phyloP scores from a whole-genome alignment of 2,113 vertebrate species.

The Upupa epops region DNA sequence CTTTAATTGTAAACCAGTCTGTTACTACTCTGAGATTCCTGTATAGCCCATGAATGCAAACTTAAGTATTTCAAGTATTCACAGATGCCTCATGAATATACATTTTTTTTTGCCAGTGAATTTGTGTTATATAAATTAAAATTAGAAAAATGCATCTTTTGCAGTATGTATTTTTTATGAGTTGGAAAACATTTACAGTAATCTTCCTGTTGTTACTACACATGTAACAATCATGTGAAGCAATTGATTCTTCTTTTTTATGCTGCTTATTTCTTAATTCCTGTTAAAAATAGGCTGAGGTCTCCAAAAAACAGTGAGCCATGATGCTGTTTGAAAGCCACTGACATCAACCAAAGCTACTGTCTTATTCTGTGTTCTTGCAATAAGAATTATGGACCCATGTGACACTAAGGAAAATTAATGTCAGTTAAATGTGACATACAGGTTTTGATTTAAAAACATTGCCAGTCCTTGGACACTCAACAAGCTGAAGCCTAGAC shows the following conservation, averaged over 20 bases:
- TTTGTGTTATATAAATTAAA: constrained; percentile 74
- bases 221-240: constrained; percentile 63
- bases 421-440: background rate
- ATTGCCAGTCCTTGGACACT: background rate
- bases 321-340: background rate
- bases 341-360: background rate
- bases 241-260: constrained; percentile 51
- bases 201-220: constrained; percentile 68
- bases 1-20: constrained; percentile 32
- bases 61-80: constrained; percentile 61
- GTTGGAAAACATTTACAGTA: constrained; percentile 71
- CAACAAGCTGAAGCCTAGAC: background rate
- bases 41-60: constrained; percentile 43
- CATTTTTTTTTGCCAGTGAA: constrained; percentile 72
- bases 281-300: constrained; percentile 63
- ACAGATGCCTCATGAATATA: constrained; percentile 74
- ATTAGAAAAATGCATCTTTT: background rate
- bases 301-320: constrained; percentile 4
- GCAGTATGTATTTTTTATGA: background rate
- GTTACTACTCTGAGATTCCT: constrained; percentile 28
- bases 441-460: background rate
- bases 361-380: background rate
- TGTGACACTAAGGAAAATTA: rapidly evolving
- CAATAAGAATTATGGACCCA: background rate
- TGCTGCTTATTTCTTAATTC: constrained; percentile 13